Conservation (phyloP, 2,113 vertebrate genomes). For the Hydrolagus affinis region DNA sequence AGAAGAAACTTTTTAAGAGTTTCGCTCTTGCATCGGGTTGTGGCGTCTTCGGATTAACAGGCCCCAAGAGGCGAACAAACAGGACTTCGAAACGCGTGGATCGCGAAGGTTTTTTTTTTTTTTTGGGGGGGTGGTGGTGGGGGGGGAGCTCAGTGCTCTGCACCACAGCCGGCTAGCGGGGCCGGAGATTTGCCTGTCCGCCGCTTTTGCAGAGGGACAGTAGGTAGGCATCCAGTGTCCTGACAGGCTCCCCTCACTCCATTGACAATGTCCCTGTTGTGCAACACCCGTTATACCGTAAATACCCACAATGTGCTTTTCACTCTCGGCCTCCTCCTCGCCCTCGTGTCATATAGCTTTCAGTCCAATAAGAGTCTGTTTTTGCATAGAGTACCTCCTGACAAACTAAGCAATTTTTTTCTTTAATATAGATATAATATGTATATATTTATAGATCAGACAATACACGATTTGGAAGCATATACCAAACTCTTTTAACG, state of each 20-base stretch:
- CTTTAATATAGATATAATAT: neutral
- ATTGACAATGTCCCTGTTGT: neutral
- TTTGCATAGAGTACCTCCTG: constrained; percentile 93
- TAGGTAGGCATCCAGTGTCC: neutral
- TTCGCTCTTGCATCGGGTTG: neutral
- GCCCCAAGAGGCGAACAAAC: neutral
- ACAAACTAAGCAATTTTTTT: constrained; percentile 44
- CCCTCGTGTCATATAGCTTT: neutral
- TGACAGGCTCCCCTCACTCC: neutral
- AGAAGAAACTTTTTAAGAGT: neutral
- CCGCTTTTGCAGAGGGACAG: neutral
- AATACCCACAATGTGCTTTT: constrained; percentile 27
- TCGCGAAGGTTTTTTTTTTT: neutral
- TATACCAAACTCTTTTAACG: neutral
- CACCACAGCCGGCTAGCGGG: neutral
- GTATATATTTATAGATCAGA: constrained; percentile 12
- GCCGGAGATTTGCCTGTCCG: neutral
- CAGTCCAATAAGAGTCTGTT: constrained; percentile 57
- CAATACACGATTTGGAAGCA: constrained; percentile 7
- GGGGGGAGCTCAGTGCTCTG: neutral
- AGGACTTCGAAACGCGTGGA: neutral
- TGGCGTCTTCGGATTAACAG: constrained; percentile 7
- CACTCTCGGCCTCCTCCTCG: neutral
- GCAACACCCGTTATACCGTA: neutral
- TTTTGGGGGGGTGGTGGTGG: no score